Evolutionary conservation across 2,797 vertebrate species (phyloP).

Genomic region (Hydrophis major): DNA sequence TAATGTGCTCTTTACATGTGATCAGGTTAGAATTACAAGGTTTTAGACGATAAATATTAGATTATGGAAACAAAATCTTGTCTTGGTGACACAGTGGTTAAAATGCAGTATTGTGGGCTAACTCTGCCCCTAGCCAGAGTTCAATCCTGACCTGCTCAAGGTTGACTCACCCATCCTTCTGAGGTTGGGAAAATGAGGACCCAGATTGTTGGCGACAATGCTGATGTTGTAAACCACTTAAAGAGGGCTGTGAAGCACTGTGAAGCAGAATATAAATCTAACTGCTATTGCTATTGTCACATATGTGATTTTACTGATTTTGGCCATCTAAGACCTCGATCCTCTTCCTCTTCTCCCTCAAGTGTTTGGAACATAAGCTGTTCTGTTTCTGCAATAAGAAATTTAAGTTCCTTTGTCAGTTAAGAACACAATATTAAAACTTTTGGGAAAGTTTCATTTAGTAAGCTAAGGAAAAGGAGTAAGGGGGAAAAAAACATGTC

Average conservation of each 20-base stretch:
- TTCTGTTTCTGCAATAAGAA: not conserved
- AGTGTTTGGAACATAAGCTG: not conserved
- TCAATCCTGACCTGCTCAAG: not conserved
- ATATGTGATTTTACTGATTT: not conserved
- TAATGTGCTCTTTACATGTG: not conserved
- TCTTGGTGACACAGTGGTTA: not conserved
- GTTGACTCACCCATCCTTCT: not conserved
- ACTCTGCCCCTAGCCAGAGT: not conserved
- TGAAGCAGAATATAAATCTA: not conserved
- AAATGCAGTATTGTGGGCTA: not conserved
- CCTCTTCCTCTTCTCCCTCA: not conserved
- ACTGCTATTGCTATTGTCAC: not conserved
- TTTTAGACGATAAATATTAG: not conserved
- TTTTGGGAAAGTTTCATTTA: not conserved
- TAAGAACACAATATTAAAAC: not conserved
- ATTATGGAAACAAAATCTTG: not conserved
- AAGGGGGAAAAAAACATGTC: not conserved
- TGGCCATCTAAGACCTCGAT: not conserved
- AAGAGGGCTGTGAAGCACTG: not conserved
- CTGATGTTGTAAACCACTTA: not conserved
- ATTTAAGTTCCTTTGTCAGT: not conserved
- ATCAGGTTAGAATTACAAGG: not conserved
- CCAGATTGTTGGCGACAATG: not conserved
- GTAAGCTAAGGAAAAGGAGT: not conserved
- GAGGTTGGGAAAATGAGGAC: not conserved